These are phyloP conservation scores for Rhagonycha fulva DNA, from an alignment of 2,888 invertebrate species.

Conservation along the genomic window DNA sequence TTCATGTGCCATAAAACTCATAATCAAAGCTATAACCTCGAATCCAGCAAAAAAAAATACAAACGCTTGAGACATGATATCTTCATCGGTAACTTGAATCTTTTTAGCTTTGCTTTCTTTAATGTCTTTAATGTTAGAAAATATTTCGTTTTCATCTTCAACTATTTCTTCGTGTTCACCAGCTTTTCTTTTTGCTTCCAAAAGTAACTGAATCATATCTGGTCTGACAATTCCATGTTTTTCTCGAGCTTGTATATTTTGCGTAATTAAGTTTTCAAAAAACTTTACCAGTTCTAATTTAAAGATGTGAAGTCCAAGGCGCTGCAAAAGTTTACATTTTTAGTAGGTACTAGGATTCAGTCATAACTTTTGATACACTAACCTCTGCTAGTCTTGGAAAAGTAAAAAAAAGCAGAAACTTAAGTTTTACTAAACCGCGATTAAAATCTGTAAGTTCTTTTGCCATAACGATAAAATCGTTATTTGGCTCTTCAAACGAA, in stretches of 20 bases:
- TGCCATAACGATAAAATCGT: slow-evolving; percentile 59
- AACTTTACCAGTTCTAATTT: slow-evolving; percentile 12
- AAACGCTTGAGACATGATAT: slow-evolving; percentile 62
- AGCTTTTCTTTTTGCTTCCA: slow-evolving; percentile 48
- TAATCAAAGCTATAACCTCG: slow-evolving; percentile 55
- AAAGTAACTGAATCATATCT: slow-evolving; percentile 51
- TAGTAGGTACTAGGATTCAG: neutral
- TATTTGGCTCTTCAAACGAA: slow-evolving; percentile 56
- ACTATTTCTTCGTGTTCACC: slow-evolving; percentile 25
- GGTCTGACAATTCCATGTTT: slow-evolving; percentile 44
- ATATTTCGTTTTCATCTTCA: neutral
- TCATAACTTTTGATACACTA: neutral
- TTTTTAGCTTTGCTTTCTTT: neutral
- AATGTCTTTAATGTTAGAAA: neutral
- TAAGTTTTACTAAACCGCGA: neutral
- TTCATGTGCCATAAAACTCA: slow-evolving; percentile 61
- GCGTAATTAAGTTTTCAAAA: slow-evolving; percentile 38
- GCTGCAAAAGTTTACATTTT: slow-evolving; percentile 3
- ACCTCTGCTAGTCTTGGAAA: neutral
- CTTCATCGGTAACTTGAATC: slow-evolving; percentile 47
- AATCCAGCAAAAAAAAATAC: slow-evolving; percentile 61
- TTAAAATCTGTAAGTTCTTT: slow-evolving; percentile 53
- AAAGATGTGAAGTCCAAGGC: slow-evolving; percentile 30
- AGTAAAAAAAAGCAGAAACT: neutral
- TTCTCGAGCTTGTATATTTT: slow-evolving; percentile 40